Percentiles rank a stretch among this genome's conserved stretches.
Evolutionary conservation across 1,140 invertebrate species (phyloP).

Genomic region (Thalassaphorura encarpata): DNA sequence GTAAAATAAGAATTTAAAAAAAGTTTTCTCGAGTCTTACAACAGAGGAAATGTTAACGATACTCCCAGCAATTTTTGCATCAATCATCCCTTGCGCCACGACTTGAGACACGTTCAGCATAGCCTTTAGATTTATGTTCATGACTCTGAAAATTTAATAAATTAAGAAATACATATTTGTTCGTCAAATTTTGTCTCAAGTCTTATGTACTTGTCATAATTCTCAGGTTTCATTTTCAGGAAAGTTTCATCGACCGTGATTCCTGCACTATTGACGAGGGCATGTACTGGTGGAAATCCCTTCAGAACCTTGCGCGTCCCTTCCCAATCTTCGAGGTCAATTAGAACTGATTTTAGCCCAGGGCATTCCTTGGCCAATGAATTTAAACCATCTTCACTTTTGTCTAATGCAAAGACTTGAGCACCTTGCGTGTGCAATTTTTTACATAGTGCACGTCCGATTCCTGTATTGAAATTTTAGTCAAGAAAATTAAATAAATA

Average conservation of each 20-base stretch:
- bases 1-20: too few relatives aligned
- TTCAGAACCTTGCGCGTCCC: slow-evolving; percentile 22
- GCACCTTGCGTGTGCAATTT: slow-evolving; percentile 38
- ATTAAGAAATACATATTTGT: neutral
- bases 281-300: slow-evolving; percentile 19
- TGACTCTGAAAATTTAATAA: slow-evolving; percentile 3
- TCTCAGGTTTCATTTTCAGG: slow-evolving; percentile 25
- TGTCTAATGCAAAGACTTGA: slow-evolving; percentile 38
- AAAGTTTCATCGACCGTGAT: slow-evolving; percentile 14
- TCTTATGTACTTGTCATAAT: slow-evolving; percentile 23
- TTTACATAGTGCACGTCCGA: slow-evolving; percentile 37
- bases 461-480: slow-evolving; percentile 32
- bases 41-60: slow-evolving; percentile 22
- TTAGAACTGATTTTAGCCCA: slow-evolving; percentile 16
- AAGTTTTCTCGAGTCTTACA: too few relatives aligned
- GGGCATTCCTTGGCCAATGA: slow-evolving; percentile 35
- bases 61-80: slow-evolving; percentile 3
- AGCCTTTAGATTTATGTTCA: slow-evolving; percentile 19
- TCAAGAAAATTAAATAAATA: neutral
- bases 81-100: slow-evolving; percentile 17
- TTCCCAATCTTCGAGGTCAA: slow-evolving; percentile 30
- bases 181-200: neutral
- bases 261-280: slow-evolving; percentile 33
- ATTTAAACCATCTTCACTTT: slow-evolving; percentile 37
- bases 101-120: slow-evolving; percentile 23